Percentiles rank a stretch among this genome's conserved stretches.
Evolutionary conservation across 2,888 invertebrate genomes (phyloP).

Genomic region (Callinectes sapidus): DNA sequence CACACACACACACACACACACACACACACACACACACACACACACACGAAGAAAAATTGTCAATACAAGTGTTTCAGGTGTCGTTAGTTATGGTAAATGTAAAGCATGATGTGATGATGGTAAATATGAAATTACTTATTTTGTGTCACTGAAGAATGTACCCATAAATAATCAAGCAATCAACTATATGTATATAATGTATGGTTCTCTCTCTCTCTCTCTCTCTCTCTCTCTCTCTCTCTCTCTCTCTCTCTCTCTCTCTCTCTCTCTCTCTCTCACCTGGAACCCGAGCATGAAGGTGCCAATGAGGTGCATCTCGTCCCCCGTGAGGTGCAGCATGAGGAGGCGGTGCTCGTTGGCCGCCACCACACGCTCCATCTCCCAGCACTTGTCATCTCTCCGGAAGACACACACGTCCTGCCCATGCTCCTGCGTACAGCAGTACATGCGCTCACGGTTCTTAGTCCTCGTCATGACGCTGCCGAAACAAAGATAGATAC

Average conservation of each 20-base stretch:
- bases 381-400: conserved; percentile 50
- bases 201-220: background rate
- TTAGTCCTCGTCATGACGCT: conserved; percentile 68
- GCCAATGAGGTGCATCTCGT: conserved; percentile 88
- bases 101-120: background rate
- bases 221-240: conserved; percentile 15
- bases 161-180: too few relatives aligned
- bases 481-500: background rate
- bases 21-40: conserved; percentile 43
- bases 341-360: conserved; percentile 80
- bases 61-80: background rate
- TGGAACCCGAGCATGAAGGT: conserved; percentile 74
- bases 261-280: conserved; percentile 41
- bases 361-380: conserved; percentile 66
- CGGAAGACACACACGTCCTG: conserved; percentile 62
- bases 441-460: conserved; percentile 54
- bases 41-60: background rate
- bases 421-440: conserved; percentile 60
- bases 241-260: conserved; percentile 34
- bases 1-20: conserved; percentile 20
- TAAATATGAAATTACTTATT: too few relatives aligned
- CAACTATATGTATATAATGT: too few relatives aligned
- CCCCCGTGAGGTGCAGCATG: conserved; percentile 88
- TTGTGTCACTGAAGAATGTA: too few relatives aligned
- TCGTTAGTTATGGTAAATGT: background rate